Evolutionary conservation across 2,113 vertebrate species (phyloP).

Genomic region (Hemicordylus capensis): DNA sequence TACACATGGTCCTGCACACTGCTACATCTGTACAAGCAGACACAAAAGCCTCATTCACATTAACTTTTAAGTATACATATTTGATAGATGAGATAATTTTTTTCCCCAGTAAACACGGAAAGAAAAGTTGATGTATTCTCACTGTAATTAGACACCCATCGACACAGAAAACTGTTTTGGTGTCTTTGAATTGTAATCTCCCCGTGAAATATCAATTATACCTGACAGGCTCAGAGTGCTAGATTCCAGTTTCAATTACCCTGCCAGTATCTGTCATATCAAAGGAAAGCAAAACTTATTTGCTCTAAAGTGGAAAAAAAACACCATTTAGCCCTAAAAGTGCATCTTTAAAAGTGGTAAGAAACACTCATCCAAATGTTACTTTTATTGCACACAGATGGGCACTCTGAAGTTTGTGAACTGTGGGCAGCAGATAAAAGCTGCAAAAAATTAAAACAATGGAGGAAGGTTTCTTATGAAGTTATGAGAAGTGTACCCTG

Average conservation of each 20-base stretch:
- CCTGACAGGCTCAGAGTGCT: constrained; percentile 16
- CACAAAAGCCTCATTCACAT: constrained; percentile 2
- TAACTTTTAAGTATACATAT: not conserved
- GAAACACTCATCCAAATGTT: not conserved
- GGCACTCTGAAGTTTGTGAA: not conserved
- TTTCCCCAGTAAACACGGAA: not conserved
- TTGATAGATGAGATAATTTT: not conserved
- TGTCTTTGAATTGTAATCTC: constrained; percentile 47
- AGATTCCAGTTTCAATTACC: constrained; percentile 27
- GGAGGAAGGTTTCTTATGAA: not conserved
- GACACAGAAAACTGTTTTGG: constrained; percentile 30
- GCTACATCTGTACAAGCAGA: not conserved
- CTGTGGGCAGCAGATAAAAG: not conserved
- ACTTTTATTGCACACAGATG: constrained; percentile 35
- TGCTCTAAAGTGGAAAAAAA: constrained; percentile 42
- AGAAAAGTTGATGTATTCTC: constrained; percentile 33
- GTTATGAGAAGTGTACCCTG: not conserved
- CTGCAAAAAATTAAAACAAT: not conserved
- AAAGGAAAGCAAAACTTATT: constrained; percentile 42
- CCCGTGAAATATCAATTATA: constrained; percentile 44
- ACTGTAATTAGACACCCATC: constrained; percentile 25
- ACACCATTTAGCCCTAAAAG: constrained; percentile 24
- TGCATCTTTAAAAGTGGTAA: constrained; percentile 22
- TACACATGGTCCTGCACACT: not conserved
- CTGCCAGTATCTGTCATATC: constrained; percentile 19